These are phyloP conservation scores for Conistra vaccinii DNA, from an alignment of 2,888 invertebrate species.

Conservation along the genomic window DNA sequence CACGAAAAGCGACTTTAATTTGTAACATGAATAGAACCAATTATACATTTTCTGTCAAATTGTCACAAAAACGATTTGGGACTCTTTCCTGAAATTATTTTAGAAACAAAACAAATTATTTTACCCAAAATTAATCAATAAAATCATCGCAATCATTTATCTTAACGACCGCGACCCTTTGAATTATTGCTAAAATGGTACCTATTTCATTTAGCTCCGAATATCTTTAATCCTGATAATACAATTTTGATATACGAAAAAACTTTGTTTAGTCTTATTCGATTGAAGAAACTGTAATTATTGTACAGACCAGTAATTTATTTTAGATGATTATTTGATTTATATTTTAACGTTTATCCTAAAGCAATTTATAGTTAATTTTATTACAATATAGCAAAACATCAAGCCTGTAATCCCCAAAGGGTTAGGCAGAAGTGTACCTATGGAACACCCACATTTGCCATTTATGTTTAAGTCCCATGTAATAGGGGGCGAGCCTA, in stretches of 20 bases:
- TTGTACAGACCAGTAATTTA: background rate
- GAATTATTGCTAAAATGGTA: conserved; percentile 3
- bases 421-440: no score
- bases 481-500: background rate
- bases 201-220: conserved; percentile 8
- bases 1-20: background rate
- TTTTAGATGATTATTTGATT: background rate
- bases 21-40: background rate
- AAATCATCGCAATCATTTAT: background rate
- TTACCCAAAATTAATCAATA: background rate
- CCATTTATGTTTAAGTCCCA: background rate
- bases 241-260: conserved; percentile 25
- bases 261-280: background rate
- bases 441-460: background rate
- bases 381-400: background rate
- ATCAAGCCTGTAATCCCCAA: background rate
- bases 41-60: background rate
- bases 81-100: no score
- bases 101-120: no score
- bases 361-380: background rate
- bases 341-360: background rate
- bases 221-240: background rate
- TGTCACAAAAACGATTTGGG: background rate
- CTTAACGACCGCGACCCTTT: background rate
- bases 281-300: background rate